phyloP scores from a whole-genome alignment of 2,797 vertebrate genomes.

The Parauchenoglanis ngamensis region DNA sequence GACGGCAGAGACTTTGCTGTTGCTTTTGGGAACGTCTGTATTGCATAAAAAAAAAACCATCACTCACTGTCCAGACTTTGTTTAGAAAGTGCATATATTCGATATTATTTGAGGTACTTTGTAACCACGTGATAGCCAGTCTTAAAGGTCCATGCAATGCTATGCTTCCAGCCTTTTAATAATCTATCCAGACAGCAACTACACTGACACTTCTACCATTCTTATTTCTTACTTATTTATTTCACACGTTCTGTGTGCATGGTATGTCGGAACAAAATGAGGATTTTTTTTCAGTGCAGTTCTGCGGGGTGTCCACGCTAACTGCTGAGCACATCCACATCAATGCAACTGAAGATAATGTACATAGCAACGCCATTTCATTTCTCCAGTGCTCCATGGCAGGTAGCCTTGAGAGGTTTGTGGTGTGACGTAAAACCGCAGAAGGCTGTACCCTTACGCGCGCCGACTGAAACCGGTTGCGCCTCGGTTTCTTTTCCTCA shows the following conservation, averaged over 20 bases:
- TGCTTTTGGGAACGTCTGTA: neutral
- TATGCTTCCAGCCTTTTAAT: conserved; percentile 53
- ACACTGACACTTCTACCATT: conserved; percentile 61
- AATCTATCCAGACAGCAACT: conserved; percentile 42
- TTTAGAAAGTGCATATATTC: conserved; percentile 17
- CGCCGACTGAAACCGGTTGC: conserved; percentile 68
- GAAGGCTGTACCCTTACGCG: conserved; percentile 60
- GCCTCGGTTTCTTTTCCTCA: conserved; percentile 65
- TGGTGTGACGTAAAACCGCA: conserved; percentile 66
- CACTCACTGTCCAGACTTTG: conserved; percentile 11
- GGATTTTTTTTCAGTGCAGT: conserved; percentile 68
- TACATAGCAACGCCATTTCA: conserved; percentile 75
- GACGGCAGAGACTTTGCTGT: neutral
- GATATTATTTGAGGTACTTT: conserved; percentile 27
- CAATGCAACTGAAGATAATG: conserved; percentile 72
- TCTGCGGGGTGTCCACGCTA: conserved; percentile 74
- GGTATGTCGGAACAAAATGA: conserved; percentile 71
- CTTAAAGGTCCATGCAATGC: conserved; percentile 38
- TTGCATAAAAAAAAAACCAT: neutral
- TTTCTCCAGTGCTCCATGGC: conserved; percentile 74
- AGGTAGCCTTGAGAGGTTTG: conserved; percentile 68
- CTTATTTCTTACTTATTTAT: conserved; percentile 61
- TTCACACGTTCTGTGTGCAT: conserved; percentile 71
- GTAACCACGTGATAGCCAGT: conserved; percentile 21
- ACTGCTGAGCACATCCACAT: conserved; percentile 76